Conservation (phyloP, 2,888 invertebrate genomes). For the Spicauda simplicius region DNA sequence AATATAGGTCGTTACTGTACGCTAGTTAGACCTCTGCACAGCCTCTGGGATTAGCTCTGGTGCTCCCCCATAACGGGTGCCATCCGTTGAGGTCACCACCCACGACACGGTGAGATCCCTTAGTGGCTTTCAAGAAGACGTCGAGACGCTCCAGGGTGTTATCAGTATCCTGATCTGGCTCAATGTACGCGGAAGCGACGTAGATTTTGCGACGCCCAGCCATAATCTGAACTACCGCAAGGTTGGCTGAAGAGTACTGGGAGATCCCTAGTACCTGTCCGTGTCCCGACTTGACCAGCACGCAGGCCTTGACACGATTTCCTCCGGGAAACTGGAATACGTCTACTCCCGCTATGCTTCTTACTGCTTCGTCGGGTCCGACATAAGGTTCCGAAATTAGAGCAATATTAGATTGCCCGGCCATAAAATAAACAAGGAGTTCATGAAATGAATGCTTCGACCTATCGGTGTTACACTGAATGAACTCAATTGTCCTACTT, state of each 20-base stretch:
- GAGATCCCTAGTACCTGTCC: not conserved
- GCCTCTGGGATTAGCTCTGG: not conserved
- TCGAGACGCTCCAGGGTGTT: not conserved
- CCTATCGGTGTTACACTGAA: no score
- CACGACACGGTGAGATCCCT: not conserved
- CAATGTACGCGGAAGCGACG: not conserved
- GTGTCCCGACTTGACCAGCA: not conserved
- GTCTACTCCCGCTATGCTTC: not conserved
- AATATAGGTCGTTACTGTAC: conserved; percentile 1
- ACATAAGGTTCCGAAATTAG: no score
- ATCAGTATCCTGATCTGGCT: not conserved
- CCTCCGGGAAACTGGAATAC: not conserved
- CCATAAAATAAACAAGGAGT: no score
- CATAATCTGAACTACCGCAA: not conserved
- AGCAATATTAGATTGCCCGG: no score
- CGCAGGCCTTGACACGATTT: not conserved
- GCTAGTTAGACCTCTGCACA: not conserved
- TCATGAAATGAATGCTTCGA: no score
- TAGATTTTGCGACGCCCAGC: not conserved
- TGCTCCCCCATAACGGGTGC: not conserved
- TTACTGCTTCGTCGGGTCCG: not conserved
- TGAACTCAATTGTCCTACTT: not conserved
- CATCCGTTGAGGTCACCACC: not conserved
- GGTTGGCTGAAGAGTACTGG: not conserved
- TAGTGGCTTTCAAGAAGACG: not conserved